Evolutionary conservation across 2,797 vertebrate species (phyloP), one percentile per base, ranked within the genome.

Genomic region (Galaxias olidus): DNA sequence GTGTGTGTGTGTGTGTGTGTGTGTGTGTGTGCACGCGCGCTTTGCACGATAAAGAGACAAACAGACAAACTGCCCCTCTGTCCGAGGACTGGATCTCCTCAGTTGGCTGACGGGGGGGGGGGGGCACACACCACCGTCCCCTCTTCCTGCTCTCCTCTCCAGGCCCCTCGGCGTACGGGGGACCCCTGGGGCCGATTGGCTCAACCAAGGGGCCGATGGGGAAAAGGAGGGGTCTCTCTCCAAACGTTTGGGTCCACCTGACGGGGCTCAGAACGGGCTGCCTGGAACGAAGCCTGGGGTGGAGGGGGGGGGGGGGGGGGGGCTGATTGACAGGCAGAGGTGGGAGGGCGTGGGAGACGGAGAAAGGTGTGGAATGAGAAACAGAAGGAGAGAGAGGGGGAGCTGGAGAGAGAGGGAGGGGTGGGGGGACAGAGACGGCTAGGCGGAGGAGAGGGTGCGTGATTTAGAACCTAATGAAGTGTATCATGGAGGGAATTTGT

Each of bases 401-500:
- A 47, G 18, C 30, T 12, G 1, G 1, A 48, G 44, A 30, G 9
- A 15, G 10, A 5, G 45, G n/a, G 2, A 6, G 30, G 30, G 30
- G 2, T 30, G 30, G 30, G 30, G 30, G 2, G 2, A 30, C 30
- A n/a, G n/a, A n/a, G n/a, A n/a, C n/a, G n/a, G n/a, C n/a, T n/a
- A n/a, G n/a, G n/a, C n/a, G 30, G 30, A 11, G 9, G 13, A 20
- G 9, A 60, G 44, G 12, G 18, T 14, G 19, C 14, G 19, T 12
- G 58, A 60, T 40, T 42, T 42, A 15, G 20, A 55, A 20, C 20
- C 48, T 75, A 79, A 83, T 81, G 58, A 74, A 78, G 69, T 80
- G 75, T 76, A 78, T 48, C 74, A 77, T n/a, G 73, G 30, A 20
- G 69, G 73, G 58, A 74, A 78, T 76, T 66, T 72, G 65, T 63